Conservation (phyloP, 2,113 vertebrate species). For the Tachuris rubrigastra region DNA sequence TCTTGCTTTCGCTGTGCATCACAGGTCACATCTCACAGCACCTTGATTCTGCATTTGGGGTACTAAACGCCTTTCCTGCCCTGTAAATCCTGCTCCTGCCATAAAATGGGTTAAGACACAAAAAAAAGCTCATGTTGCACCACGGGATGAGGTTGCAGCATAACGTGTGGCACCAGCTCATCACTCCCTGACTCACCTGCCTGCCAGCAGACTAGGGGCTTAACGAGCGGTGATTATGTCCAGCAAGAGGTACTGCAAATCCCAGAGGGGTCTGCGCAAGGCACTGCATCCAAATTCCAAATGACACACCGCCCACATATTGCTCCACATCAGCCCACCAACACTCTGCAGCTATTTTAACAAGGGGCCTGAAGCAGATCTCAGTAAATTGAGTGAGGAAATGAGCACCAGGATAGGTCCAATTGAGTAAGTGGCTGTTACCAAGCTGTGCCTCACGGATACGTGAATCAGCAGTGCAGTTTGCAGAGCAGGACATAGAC, state of each 20-base stretch:
- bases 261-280: not conserved
- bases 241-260: not conserved
- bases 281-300: not conserved
- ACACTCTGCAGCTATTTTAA: not conserved
- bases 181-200: not conserved
- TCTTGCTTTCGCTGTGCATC: not conserved
- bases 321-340: not conserved
- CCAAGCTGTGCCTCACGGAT: rapidly evolving
- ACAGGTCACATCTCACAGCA: rapidly evolving
- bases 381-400: not conserved
- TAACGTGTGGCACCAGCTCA: not conserved
- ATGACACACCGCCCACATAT: not conserved
- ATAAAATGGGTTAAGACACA: not conserved
- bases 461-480: rapidly evolving
- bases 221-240: not conserved
- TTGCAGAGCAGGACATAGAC: rapidly evolving
- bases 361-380: not conserved
- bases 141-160: rapidly evolving
- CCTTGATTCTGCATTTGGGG: not conserved
- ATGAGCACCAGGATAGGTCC: not conserved
- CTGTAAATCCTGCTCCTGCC: not conserved
- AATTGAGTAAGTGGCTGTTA: not conserved
- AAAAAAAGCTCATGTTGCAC: not conserved
- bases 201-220: not conserved
- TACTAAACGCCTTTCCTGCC: rapidly evolving